These are phyloP conservation scores for Frieseomelitta varia DNA, from an alignment of 1,140 invertebrate species.

Conservation along the genomic window DNA sequence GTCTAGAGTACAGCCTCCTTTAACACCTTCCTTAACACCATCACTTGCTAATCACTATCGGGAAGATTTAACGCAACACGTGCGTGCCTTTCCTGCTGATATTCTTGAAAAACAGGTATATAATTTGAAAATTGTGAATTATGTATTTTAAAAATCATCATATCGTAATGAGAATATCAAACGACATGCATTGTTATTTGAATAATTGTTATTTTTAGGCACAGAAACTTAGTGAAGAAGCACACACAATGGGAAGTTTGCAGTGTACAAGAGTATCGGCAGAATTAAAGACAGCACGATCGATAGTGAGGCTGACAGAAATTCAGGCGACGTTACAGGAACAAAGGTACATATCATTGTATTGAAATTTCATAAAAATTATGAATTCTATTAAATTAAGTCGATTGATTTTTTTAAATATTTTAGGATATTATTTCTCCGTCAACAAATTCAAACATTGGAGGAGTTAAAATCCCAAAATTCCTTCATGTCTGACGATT, in stretches of 20 bases:
- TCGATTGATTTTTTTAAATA: constrained; percentile 21
- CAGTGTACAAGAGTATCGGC: constrained; percentile 96
- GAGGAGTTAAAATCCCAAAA: constrained; percentile 96
- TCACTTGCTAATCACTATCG: constrained; percentile 95
- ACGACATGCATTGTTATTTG: neutral
- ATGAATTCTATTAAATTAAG: neutral
- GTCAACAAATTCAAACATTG: constrained; percentile 93
- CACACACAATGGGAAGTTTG: constrained; percentile 91
- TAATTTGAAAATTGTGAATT: neutral
- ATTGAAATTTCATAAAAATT: neutral
- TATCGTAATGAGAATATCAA: neutral
- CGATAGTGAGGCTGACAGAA: constrained; percentile 96
- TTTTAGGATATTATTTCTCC: constrained; percentile 93
- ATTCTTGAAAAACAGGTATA: constrained; percentile 95
- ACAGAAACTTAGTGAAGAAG: constrained; percentile 92
- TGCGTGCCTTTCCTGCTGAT: constrained; percentile 95
- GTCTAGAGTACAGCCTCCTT: constrained; percentile 80
- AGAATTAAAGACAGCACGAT: constrained; percentile 96
- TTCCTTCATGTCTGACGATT: constrained; percentile 93
- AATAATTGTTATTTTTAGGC: constrained; percentile 83
- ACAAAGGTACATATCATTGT: constrained; percentile 89
- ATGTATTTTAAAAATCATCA: neutral
- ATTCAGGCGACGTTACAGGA: constrained; percentile 98
- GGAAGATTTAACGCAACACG: constrained; percentile 94
- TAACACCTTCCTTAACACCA: constrained; percentile 90